Base-by-base conservation (phyloP, 2,113 vertebrate species). In the Chitala chitala region DNA sequence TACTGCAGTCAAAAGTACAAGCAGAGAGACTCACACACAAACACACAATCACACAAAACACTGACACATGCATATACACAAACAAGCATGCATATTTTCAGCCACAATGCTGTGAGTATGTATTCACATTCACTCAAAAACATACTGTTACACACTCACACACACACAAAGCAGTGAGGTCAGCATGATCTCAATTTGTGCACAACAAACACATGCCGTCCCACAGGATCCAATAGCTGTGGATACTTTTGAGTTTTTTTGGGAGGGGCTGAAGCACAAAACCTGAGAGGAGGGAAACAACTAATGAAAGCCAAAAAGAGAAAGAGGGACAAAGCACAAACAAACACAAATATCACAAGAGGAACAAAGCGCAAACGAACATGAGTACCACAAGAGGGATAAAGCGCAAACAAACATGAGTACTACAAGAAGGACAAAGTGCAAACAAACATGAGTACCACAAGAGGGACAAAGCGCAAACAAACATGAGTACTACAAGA, bases 131-230 rank as follows among this genome's bases (percentile, higher is more conserved):
- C n/a, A n/a, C n/a, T n/a, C n/a, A n/a, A n/a, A 50, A 20, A 63
- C 26, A 38, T 10, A 50, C 24, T 0, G 44, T 29, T 24, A 33
- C 68, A 65, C 63, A 70, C 69, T 69, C 68, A 77, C 44, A 78
- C 59, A 82, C 82, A 82, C 87, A 89, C 85, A 85, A 81, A 78
- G 78, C 75, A 72, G 73, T 79, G 82, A 72, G 54, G 54, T 56
- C 54, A 56, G 54, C 9, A 22, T 3, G 54, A 22, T 20, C 54
- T 22, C 54, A 56, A 17, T 56, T 8, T 22, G 54, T 22, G n/a
- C 54, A 17, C 20, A 56, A 22, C 24, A 56, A 56, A 56, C 54
- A 56, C 20, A 22, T n/a, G n/a, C n/a, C n/a, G n/a, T n/a, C n/a
- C n/a, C n/a, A n/a, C n/a, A n/a, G n/a, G n/a, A 8, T 56, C 54